phyloP scores from a whole-genome alignment of 2,113 vertebrate genomes.

The Guaruba guarouba region DNA sequence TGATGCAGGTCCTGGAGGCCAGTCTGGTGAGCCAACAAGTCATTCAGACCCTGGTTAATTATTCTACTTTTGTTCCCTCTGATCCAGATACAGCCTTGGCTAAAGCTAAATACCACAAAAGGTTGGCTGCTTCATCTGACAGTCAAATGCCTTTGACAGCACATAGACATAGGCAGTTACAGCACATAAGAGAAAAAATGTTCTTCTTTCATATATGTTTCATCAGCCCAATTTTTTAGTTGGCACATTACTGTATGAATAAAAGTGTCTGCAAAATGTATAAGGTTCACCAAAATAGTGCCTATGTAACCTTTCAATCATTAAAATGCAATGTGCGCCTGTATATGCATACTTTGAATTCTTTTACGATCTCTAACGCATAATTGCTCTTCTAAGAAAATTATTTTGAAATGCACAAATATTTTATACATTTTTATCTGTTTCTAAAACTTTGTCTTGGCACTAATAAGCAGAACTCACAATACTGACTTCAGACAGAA shows the following conservation, averaged over 20 bases:
- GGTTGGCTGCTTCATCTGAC: not conserved
- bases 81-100: not conserved
- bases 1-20: not conserved
- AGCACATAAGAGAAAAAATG: not conserved
- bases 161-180: not conserved
- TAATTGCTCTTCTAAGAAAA: not conserved
- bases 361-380: not conserved
- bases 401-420: not conserved
- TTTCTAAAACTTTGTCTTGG: not conserved
- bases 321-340: not conserved
- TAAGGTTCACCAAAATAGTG: not conserved
- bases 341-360: not conserved
- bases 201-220: not conserved
- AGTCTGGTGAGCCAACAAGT: not conserved
- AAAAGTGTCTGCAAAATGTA: not conserved
- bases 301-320: not conserved
- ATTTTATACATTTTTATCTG: not conserved
- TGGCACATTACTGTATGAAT: not conserved
- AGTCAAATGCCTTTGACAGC: constrained; percentile 2
- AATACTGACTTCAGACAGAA: not conserved
- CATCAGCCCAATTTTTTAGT: not conserved
- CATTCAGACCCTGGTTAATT: not conserved
- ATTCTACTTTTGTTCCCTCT: not conserved
- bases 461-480: not conserved
- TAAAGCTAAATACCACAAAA: constrained; percentile 5